Percentiles rank a stretch among this genome's conserved stretches.
Evolutionary conservation across 2,113 vertebrate species (phyloP).

Genomic region (Nesoenas mayeri): DNA sequence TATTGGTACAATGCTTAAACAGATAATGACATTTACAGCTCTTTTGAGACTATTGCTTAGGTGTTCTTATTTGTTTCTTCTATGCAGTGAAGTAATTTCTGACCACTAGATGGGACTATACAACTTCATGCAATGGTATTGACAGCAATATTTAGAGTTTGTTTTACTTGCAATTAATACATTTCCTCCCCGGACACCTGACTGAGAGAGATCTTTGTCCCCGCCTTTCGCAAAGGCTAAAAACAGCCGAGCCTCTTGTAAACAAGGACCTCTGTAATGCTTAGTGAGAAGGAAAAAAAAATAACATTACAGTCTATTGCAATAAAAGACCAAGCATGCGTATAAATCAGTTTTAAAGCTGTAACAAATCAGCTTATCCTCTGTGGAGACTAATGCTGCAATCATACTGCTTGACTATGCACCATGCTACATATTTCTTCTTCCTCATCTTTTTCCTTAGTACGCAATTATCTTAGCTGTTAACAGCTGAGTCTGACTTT

Average conservation of each 20-base stretch:
- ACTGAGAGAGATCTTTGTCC: neutral
- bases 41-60: neutral
- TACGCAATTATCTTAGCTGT: constrained; percentile 16
- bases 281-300: neutral
- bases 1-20: neutral
- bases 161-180: neutral
- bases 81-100: neutral
- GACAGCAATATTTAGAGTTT: neutral
- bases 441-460: neutral
- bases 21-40: neutral
- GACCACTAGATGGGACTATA: constrained; percentile 75
- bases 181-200: neutral
- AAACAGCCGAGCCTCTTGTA: neutral
- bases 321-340: neutral
- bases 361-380: constrained; percentile 1
- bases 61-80: neutral
- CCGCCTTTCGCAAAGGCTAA: neutral
- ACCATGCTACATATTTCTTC: neutral
- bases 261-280: neutral
- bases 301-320: neutral
- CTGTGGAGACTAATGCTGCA: neutral
- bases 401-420: neutral
- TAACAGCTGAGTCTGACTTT: constrained; percentile 25
- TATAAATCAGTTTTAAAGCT: constrained; percentile 5
- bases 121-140: constrained; percentile 49